Evolutionary conservation across 2,113 vertebrate species (phyloP), one percentile per base, ranked within the genome.

Genomic region (Paramormyrops kingsleyae): DNA sequence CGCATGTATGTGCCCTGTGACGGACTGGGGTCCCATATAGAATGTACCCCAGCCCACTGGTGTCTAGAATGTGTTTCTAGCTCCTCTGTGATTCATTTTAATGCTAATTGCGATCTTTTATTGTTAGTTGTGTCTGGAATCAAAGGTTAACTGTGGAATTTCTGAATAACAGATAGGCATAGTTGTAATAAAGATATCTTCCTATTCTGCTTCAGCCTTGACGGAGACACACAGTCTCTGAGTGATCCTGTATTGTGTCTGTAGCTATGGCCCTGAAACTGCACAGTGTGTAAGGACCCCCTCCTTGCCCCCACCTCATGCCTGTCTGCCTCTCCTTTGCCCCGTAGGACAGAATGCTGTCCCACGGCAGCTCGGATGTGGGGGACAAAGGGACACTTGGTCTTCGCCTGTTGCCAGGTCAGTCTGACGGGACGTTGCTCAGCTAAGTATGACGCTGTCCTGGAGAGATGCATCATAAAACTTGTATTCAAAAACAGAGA

Each of bases 291-390:
- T 77, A 77, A 52, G 50, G 21, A 42, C 49, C 12, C 84, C 84
- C 9, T 85, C 10, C 44, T 1, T 3, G 19, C 44, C 13, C 13
- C 13, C 7, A 9, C 21, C 8, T 19, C 21, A 50, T 27, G 49
- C n/a, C 15, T 27, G 88, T 42, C n/a, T 46, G 66, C 83, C 3
- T 93, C 1, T 85, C 31, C 91, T 49, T 84, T 49, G 10, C 46
- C 80, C 83, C 15, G 2, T 90, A 96, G 96, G 96, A 97, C 92
- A 94, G 95, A 92, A 96, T 96, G 92, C 93, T 96, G 93, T 96
- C 92, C 90, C 95, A 95, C 50, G 94, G 94, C 8, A 91, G 94
- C 17, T 80, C 91, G 24, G 94, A 91, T 1, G 89, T 93, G 0
- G 91, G 95, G 86, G 94, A 94, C 87, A 93, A 94, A 90, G 96